A percentile compares a stretch with the other conserved stretches of the same genome.
phyloP scores from a whole-genome alignment of 2,888 invertebrate genomes.

The Antheraea assamensis region DNA sequence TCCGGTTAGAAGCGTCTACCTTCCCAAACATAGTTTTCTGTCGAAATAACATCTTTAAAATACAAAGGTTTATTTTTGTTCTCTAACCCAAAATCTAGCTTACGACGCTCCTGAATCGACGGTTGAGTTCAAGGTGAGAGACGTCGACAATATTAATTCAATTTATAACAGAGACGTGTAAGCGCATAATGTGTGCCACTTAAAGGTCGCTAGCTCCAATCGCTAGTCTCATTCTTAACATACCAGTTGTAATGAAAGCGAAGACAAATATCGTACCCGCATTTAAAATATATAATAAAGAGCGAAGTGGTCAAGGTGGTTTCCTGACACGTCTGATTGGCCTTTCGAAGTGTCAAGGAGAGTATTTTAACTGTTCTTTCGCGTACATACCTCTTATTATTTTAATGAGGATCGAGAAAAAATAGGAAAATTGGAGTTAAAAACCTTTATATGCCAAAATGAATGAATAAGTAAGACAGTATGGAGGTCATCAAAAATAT shows the following conservation, averaged over 20 bases:
- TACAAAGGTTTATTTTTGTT: too few species aligned
- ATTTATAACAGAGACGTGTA: not conserved
- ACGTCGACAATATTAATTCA: not conserved
- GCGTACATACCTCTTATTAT: not conserved
- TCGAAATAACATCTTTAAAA: too few species aligned
- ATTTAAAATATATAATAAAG: not conserved
- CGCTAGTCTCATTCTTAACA: constrained; percentile 7
- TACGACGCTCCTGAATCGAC: not conserved
- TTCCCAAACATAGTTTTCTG: too few species aligned
- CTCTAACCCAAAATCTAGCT: too few species aligned
- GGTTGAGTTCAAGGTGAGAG: not conserved
- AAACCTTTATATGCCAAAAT: too few species aligned
- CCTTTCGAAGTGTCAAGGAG: not conserved
- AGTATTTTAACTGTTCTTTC: not conserved
- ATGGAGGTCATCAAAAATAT: too few species aligned
- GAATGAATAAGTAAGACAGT: too few species aligned
- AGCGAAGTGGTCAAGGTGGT: not conserved
- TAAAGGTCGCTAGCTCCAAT: not conserved
- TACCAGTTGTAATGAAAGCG: not conserved
- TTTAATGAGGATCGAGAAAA: not conserved
- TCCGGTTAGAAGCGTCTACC: too few species aligned
- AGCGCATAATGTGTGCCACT: not conserved
- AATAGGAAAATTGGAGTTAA: too few species aligned
- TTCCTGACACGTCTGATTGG: not conserved
- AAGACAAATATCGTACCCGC: not conserved